Conservation (phyloP, 2,888 invertebrate genomes). For the Folsomia candida region DNA sequence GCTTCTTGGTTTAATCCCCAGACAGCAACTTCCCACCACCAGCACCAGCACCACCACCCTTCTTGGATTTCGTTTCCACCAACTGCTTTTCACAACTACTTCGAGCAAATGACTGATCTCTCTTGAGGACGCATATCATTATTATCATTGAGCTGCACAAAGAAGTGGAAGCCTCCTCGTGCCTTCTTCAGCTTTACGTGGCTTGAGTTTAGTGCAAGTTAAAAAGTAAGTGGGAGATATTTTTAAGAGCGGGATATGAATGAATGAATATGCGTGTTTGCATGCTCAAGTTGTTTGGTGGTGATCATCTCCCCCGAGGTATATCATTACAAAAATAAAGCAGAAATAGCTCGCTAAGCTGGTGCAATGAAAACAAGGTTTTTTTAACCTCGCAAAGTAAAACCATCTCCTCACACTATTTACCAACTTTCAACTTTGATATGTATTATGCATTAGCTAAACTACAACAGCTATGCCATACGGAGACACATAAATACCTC, state of each 20-base stretch:
- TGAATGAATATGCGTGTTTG: background rate
- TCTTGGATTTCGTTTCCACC: background rate
- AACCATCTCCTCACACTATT: background rate
- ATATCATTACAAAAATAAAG: constrained; percentile 15
- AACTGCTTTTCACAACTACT: background rate
- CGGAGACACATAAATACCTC: background rate
- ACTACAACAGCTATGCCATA: background rate
- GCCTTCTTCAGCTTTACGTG: too few species aligned
- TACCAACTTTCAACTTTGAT: background rate
- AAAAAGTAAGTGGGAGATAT: background rate
- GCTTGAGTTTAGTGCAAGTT: background rate
- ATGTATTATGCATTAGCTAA: background rate
- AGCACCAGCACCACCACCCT: background rate
- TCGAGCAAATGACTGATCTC: background rate
- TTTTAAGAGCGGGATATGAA: background rate
- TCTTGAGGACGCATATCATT: background rate
- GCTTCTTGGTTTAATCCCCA: too few species aligned
- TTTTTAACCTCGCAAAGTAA: background rate
- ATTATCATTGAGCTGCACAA: background rate
- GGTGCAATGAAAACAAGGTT: constrained; percentile 7
- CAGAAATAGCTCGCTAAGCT: constrained; percentile 14
- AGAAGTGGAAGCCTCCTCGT: too few species aligned
- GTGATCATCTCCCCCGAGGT: background rate
- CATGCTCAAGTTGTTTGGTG: too few species aligned
- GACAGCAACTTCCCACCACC: too few species aligned